Conservation (phyloP, 2,888 invertebrate genomes). For the Habroteleia sp. region DNA sequence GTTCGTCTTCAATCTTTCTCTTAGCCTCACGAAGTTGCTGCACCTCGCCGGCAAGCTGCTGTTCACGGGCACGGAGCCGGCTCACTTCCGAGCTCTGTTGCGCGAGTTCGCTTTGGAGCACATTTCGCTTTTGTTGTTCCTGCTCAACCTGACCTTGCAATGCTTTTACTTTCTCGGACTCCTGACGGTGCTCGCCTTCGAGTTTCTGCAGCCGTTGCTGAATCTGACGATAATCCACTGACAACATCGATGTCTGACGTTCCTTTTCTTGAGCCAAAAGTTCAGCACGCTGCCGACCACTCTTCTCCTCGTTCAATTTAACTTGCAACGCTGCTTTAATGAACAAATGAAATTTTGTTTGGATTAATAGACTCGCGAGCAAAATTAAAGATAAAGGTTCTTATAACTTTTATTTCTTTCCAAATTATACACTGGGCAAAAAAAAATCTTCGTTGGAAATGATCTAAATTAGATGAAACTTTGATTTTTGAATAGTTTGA, state of each 20-base stretch:
- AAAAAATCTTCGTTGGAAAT: too few species aligned
- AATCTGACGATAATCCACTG: constrained; percentile 96
- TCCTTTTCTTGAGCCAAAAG: constrained; percentile 94
- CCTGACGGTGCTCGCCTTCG: constrained; percentile 95
- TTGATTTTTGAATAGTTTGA: too few species aligned
- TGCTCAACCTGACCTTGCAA: constrained; percentile 94
- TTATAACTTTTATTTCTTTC: too few species aligned
- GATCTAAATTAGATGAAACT: too few species aligned
- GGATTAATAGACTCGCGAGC: too few species aligned
- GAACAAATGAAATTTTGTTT: constrained; percentile 6
- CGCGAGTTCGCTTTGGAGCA: constrained; percentile 91
- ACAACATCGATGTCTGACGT: constrained; percentile 95
- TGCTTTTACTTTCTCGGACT: constrained; percentile 90
- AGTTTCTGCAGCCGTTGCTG: constrained; percentile 93
- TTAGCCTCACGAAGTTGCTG: constrained; percentile 86
- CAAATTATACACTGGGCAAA: too few species aligned
- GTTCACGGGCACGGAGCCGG: constrained; percentile 87
- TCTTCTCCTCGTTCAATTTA: constrained; percentile 95
- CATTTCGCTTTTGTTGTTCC: constrained; percentile 92
- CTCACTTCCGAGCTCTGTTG: constrained; percentile 87
- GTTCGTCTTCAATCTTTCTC: constrained; percentile 88
- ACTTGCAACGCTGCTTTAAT: constrained; percentile 89
- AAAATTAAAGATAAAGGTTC: too few species aligned
- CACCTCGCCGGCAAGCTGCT: constrained; percentile 87
- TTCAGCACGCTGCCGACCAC: constrained; percentile 92